Conservation (phyloP, 2,888 invertebrate species). For the Crossocerus cetratus region DNA sequence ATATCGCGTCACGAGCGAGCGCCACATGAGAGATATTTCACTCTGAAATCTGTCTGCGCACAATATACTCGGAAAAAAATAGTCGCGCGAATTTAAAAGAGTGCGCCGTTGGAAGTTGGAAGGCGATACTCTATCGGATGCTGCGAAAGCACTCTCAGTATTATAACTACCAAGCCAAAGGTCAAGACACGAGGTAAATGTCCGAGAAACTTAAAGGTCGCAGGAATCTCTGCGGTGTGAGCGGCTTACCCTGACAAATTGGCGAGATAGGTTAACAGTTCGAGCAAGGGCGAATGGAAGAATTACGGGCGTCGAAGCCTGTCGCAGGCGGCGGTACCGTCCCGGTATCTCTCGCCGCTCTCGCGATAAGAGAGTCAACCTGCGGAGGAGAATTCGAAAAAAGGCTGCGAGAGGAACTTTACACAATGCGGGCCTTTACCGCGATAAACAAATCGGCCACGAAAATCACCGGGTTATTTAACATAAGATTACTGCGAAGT, state of each 20-base stretch:
- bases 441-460: neutral
- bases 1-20: no score
- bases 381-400: neutral
- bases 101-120: no score
- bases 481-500: neutral
- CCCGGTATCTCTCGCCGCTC: conserved; percentile 59
- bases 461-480: neutral
- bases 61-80: no score
- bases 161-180: no score
- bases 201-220: no score
- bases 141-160: no score
- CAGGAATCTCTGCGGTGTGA: conserved; percentile 26
- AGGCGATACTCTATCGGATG: no score
- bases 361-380: conserved; percentile 64
- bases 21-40: no score
- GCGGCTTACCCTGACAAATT: conserved; percentile 65
- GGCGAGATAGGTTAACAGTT: conserved; percentile 62
- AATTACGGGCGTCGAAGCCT: conserved; percentile 67
- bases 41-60: no score
- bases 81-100: no score
- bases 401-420: neutral
- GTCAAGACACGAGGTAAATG: no score
- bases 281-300: conserved; percentile 57
- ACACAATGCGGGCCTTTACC: neutral
- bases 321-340: conserved; percentile 64